Evolutionary conservation across 2,113 vertebrate genomes (phyloP).

Genomic region (Raja brachyura): DNA sequence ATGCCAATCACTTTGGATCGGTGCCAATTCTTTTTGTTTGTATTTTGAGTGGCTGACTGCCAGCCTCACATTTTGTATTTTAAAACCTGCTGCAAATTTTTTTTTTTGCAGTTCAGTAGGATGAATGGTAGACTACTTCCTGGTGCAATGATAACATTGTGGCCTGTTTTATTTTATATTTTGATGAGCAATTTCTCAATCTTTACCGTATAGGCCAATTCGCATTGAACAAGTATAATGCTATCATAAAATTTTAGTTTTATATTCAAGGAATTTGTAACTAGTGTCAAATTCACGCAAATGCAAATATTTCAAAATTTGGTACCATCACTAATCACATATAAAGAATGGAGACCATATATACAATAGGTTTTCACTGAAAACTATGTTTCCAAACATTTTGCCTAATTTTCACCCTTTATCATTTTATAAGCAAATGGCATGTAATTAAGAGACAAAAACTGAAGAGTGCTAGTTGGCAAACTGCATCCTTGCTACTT

Average conservation of each 20-base stretch:
- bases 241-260: neutral
- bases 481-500: neutral
- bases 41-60: constrained; percentile 16
- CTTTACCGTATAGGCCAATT: neutral
- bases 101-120: neutral
- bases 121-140: neutral
- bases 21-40: constrained; percentile 1
- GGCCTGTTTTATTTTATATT: neutral
- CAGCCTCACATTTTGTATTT: neutral
- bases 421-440: neutral
- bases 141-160: neutral
- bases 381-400: neutral
- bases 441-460: neutral
- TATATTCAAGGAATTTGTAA: neutral
- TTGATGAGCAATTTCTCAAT: neutral
- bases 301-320: neutral
- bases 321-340: neutral
- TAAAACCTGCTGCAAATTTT: neutral
- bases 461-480: neutral
- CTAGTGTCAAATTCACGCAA: neutral
- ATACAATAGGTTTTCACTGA: neutral
- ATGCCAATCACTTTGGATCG: neutral
- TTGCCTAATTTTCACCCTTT: neutral
- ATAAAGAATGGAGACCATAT: neutral
- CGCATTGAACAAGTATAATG: neutral